Base-by-base conservation (phyloP, 2,797 vertebrate genomes). In the Pseudochirops cupreus region DNA sequence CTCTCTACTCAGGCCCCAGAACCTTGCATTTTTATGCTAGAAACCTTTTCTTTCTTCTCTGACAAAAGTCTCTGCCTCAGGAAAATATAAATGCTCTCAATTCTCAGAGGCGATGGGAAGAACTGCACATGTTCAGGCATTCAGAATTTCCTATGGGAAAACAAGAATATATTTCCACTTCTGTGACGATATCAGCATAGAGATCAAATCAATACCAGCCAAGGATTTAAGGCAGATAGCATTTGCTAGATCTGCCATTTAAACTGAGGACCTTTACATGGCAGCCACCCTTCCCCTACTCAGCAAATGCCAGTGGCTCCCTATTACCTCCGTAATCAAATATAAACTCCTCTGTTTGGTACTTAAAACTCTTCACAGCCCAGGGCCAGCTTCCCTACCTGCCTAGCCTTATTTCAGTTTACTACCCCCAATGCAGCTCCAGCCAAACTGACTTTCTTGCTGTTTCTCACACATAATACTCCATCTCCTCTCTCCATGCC, bases 71-170 rank as follows among this genome's bases (percentile, higher is more conserved):
- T 87, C 26, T 46, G 74, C 74, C 74, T 87, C 39, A 87, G 74
- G 74, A 87, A 87, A 87, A 87, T 87, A 26, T 87, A 87, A 87
- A 24, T 26, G 74, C 74, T 87, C 18, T 87, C 74, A 87, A 26
- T 46, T 74, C 74, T 87, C 74, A 87, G 74, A 87, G 74, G 39
- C 21, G 7, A 87, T 87, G 74, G 24, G 74, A 87, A 82, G 7
- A 87, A 87, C 31, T 87, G n/a, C 39, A 46, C 74, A 46, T 46
- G 39, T 46, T 87, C 74, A 46, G 74, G 39, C 74, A 46, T 82
- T 82, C 74, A 82, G 39, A 82, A 82, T 82, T 82, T 82, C 74
- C 74, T 82, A 82, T 11, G 74, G 74, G 74, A 82, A 82, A 82
- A 82, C 39, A 82, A 24, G 18, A 87, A 39, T 87, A 87, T 50